Conservation (phyloP, 1,140 invertebrate genomes). For the Neodiprion fabricii region DNA sequence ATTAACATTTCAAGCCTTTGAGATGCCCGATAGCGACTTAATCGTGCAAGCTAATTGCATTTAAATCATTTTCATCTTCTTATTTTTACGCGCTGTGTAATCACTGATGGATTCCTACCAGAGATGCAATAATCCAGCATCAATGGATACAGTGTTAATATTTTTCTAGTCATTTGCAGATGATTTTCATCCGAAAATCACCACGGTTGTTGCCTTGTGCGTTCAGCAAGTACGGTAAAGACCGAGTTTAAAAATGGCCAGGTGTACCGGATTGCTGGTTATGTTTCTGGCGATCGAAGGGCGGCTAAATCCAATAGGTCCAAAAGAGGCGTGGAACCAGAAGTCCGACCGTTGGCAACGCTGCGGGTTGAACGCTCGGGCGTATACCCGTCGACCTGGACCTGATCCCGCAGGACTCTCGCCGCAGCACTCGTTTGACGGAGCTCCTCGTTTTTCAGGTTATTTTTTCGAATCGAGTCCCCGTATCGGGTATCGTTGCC, state of each 20-base stretch:
- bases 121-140: too few relatives aligned
- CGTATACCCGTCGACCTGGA: neutral
- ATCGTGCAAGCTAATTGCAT: neutral
- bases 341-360: neutral
- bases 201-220: neutral
- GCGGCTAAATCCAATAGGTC: neutral
- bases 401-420: neutral
- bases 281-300: neutral
- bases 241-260: neutral
- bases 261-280: neutral
- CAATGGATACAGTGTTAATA: too few relatives aligned
- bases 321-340: neutral
- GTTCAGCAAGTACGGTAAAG: neutral
- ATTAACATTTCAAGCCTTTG: neutral
- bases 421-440: neutral
- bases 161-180: neutral
- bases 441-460: constrained; percentile 1
- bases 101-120: too few relatives aligned
- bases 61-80: neutral
- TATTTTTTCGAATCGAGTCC: neutral
- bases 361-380: constrained; percentile 12
- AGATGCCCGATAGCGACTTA: neutral
- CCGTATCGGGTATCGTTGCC: constrained; percentile 12
- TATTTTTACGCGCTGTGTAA: too few relatives aligned
- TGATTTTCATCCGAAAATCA: neutral